Conservation (phyloP, 37 sponge, comb jelly and placozoan genomes). For the Hexactinellida sp. region DNA sequence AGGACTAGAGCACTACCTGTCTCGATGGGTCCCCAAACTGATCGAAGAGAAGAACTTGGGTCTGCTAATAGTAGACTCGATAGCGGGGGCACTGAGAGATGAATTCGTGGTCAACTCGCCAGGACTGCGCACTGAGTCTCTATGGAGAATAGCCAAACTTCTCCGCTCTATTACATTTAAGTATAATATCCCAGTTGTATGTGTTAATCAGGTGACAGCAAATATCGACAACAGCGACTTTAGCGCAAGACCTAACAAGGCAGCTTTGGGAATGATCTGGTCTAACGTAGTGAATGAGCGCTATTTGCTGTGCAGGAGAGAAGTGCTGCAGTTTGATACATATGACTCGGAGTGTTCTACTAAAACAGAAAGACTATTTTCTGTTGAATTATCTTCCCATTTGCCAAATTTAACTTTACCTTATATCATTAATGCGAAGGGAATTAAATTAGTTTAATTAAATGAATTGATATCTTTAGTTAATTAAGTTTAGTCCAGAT, state of each 20-base stretch:
- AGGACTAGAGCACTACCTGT: not conserved
- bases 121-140: not conserved
- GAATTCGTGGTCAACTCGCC: conserved; percentile 37
- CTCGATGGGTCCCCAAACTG: conserved; percentile 19
- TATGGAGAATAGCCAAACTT: conserved; percentile 33
- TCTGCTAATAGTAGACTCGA: conserved; percentile 70
- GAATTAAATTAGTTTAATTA: not conserved
- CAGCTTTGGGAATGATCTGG: not conserved
- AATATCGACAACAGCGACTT: not conserved
- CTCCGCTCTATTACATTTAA: conserved; percentile 36
- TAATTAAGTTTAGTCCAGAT: no score
- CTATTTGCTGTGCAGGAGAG: not conserved
- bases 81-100: conserved; percentile 71
- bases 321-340: not conserved
- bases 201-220: conserved; percentile 68
- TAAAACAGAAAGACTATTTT: not conserved
- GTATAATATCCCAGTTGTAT: conserved; percentile 43
- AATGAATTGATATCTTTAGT: not conserved
- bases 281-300: conserved; percentile 10
- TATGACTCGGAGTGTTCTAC: not conserved
- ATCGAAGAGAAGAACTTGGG: conserved; percentile 26
- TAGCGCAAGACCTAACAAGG: not conserved
- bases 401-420: not conserved
- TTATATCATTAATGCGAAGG: not conserved
- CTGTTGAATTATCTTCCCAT: conserved; percentile 4